Evolutionary conservation across 2,113 vertebrate genomes (phyloP).

Genomic region (Brevimyrus niger): DNA sequence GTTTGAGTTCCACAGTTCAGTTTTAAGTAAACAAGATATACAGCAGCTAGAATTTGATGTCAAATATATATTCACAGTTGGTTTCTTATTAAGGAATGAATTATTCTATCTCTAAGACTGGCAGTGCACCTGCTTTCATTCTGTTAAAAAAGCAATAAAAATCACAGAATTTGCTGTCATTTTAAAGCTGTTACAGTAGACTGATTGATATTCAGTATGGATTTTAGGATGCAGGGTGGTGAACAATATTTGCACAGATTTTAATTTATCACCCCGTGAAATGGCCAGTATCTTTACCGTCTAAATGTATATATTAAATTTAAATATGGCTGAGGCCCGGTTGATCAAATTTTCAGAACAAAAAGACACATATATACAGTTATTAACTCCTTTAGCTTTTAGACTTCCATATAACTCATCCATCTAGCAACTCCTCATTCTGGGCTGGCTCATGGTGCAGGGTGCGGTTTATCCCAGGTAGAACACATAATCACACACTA

Average conservation of each 20-base stretch:
- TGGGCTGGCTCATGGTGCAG: not conserved
- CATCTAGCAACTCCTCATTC: not conserved
- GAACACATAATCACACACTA: not conserved
- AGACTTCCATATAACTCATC: not conserved
- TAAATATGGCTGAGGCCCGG: not conserved
- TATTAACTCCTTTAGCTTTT: not conserved
- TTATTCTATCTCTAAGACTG: not conserved
- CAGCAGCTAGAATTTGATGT: not conserved
- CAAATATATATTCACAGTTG: not conserved
- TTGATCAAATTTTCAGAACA: not conserved
- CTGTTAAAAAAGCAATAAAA: not conserved
- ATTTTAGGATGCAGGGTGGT: not conserved
- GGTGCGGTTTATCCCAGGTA: not conserved
- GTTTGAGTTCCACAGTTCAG: no score
- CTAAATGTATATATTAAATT: not conserved
- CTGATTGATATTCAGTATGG: not conserved
- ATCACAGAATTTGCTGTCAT: not conserved
- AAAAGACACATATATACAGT: not conserved
- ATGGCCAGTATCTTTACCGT: not conserved
- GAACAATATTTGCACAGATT: not conserved
- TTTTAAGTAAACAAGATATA: not conserved
- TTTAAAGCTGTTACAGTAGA: not conserved
- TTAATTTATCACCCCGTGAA: not conserved
- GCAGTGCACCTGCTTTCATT: not conserved
- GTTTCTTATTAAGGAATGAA: not conserved